These are phyloP conservation scores for Neofelis nebulosa DNA, from an alignment of 2,113 vertebrate species.

Conservation along the genomic window DNA sequence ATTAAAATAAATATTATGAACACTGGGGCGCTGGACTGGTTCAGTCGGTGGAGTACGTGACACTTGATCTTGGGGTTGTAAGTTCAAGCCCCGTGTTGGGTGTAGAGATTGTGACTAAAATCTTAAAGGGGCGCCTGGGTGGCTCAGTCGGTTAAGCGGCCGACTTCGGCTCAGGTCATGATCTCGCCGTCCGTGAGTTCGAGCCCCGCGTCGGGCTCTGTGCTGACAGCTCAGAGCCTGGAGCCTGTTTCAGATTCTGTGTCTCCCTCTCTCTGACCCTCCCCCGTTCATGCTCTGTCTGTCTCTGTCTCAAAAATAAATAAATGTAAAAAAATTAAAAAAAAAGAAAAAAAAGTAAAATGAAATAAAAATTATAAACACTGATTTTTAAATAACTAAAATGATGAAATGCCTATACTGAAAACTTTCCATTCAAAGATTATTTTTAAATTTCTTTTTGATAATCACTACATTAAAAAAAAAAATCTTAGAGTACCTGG, in stretches of 20 bases:
- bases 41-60: neutral
- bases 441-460: neutral
- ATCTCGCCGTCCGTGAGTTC: too few relatives aligned
- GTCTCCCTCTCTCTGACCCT: too few relatives aligned
- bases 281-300: too few relatives aligned
- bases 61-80: neutral
- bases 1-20: neutral
- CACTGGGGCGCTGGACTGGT: neutral
- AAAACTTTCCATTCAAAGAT: neutral
- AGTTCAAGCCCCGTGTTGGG: neutral
- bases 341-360: neutral
- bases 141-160: too few relatives aligned
- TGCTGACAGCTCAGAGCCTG: too few relatives aligned
- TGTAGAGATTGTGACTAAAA: neutral
- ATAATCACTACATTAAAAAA: neutral
- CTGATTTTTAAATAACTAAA: conserved; percentile 11
- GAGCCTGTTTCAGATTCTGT: too few relatives aligned
- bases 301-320: too few relatives aligned
- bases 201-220: too few relatives aligned
- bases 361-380: neutral
- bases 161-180: too few relatives aligned
- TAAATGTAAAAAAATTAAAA: too few relatives aligned
- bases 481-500: neutral
- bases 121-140: neutral
- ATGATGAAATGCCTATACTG: neutral